A percentile compares a stretch with the other conserved stretches of the same genome.
Evolutionary conservation across 64 coral and sea anemone genomes (phyloP).

Genomic region (Cladopsammia gracilis): DNA sequence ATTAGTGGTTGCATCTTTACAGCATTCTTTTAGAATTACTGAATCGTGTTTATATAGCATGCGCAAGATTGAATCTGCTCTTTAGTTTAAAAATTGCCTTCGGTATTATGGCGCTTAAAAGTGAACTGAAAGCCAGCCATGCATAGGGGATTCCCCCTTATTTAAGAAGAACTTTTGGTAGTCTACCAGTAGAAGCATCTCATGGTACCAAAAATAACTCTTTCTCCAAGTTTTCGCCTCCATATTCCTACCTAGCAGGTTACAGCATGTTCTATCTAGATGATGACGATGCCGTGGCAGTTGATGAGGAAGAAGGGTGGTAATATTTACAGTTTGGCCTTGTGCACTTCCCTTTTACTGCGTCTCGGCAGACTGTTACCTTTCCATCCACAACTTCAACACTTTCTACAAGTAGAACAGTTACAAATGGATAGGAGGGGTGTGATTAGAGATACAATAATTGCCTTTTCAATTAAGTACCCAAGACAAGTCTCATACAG

Average conservation of each 20-base stretch:
- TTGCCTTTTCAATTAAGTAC: too few species aligned
- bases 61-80: too few species aligned
- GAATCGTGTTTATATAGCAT: too few species aligned
- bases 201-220: constrained; percentile 24
- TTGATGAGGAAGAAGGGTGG: constrained; percentile 51
- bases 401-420: constrained; percentile 85
- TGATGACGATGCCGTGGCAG: constrained; percentile 10
- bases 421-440: constrained; percentile 1
- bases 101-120: background rate
- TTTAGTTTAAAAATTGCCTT: too few species aligned
- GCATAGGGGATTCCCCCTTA: background rate
- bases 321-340: constrained; percentile 98
- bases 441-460: too few species aligned
- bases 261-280: background rate
- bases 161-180: background rate
- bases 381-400: constrained; percentile 95
- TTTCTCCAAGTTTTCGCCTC: constrained; percentile 11
- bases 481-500: too few species aligned
- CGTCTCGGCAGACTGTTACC: constrained; percentile 96
- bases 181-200: background rate
- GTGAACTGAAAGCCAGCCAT: background rate
- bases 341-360: constrained; percentile 95
- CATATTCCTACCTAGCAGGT: background rate
- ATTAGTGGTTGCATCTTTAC: too few species aligned
- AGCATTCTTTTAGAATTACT: too few species aligned